phyloP scores from a whole-genome alignment of 2,888 invertebrate genomes.

The Galerucella calmariensis region DNA sequence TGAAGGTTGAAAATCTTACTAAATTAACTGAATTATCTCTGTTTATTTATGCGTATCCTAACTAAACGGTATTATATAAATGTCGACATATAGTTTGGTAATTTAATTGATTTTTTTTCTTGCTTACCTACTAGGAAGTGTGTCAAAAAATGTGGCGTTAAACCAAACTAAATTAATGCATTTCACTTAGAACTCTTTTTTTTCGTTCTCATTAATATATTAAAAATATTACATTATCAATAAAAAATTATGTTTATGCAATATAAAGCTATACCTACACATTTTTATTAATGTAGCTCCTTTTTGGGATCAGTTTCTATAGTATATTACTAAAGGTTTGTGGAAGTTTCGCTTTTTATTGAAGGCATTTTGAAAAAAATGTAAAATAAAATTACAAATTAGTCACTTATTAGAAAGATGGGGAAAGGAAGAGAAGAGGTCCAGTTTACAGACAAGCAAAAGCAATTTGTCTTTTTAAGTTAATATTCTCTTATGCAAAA shows the following conservation, averaged over 20 bases:
- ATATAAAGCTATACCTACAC: neutral
- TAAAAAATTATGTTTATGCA: neutral
- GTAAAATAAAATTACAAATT: too few relatives aligned
- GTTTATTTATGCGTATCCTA: constrained; percentile 13
- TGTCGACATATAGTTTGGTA: constrained; percentile 20
- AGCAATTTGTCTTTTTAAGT: too few relatives aligned
- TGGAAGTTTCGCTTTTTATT: too few relatives aligned
- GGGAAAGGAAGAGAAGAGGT: too few relatives aligned
- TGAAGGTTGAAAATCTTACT: constrained; percentile 13
- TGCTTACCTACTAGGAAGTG: constrained; percentile 15
- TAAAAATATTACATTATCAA: neutral
- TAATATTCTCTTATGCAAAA: too few relatives aligned
- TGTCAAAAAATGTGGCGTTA: constrained; percentile 27
- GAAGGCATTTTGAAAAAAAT: too few relatives aligned
- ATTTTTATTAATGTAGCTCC: neutral
- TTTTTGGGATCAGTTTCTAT: neutral
- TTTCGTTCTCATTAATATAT: constrained; percentile 3
- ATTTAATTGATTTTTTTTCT: constrained; percentile 18
- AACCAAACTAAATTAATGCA: constrained; percentile 25
- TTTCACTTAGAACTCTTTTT: constrained; percentile 14
- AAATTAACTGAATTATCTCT: neutral
- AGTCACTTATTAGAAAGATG: too few relatives aligned
- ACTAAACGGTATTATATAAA: constrained; percentile 10
- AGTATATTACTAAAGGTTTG: too few relatives aligned
- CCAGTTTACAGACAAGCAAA: too few relatives aligned